Evolutionary conservation across 2,888 invertebrate genomes (phyloP).

Genomic region (Lucinisca nassula): DNA sequence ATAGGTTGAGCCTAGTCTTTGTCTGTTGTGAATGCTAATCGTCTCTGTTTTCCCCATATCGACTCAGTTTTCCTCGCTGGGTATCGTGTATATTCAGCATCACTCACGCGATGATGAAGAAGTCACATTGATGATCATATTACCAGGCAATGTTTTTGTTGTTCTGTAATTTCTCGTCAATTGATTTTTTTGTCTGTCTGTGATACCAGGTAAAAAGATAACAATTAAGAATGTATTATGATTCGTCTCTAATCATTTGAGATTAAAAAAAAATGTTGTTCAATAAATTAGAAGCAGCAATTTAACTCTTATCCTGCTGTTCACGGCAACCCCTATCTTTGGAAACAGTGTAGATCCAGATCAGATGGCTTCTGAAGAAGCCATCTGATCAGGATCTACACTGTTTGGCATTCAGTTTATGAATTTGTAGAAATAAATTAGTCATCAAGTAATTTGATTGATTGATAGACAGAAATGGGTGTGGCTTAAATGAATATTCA

Average conservation of each 20-base stretch:
- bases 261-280: neutral
- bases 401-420: no score
- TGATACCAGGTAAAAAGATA: neutral
- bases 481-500: no score
- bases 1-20: no score
- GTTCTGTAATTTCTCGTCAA: neutral
- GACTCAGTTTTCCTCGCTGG: neutral
- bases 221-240: neutral
- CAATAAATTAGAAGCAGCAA: neutral
- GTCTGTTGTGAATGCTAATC: no score
- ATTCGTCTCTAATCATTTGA: neutral
- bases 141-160: constrained; percentile 1
- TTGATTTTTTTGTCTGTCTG: neutral
- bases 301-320: neutral
- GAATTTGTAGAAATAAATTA: no score
- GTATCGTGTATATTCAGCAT: neutral
- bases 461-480: no score
- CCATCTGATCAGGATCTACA: no score
- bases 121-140: neutral
- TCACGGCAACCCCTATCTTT: no score
- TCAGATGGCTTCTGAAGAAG: no score
- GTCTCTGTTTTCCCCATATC: no score
- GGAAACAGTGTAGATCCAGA: no score
- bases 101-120: neutral
- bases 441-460: no score